Evolutionary conservation across 2,888 invertebrate species (phyloP).

Genomic region (Minunthozetes semirufus): DNA sequence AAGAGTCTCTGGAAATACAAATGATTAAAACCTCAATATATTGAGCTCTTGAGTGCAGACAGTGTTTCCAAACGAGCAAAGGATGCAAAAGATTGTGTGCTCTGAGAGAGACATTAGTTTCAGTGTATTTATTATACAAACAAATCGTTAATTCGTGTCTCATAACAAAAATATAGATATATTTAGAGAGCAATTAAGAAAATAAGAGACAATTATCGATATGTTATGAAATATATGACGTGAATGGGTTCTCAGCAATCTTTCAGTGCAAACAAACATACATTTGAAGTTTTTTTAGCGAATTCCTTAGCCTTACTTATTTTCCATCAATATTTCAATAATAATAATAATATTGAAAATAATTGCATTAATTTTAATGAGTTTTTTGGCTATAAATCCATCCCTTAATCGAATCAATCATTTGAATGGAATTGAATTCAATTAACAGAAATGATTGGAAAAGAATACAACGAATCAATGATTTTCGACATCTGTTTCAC

Average conservation of each 20-base stretch:
- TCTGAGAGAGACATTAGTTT: neutral
- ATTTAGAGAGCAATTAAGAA: neutral
- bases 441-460: too few species aligned
- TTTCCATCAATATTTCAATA: too few species aligned
- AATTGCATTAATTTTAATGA: too few species aligned
- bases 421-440: too few species aligned
- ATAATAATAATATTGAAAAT: too few species aligned
- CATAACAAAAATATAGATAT: neutral
- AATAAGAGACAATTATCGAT: neutral
- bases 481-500: neutral
- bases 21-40: conserved; percentile 2
- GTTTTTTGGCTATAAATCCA: too few species aligned
- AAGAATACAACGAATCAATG: neutral
- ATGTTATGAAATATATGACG: neutral
- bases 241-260: neutral
- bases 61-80: conserved; percentile 1
- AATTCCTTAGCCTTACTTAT: too few species aligned
- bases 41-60: conserved; percentile 14
- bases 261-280: neutral
- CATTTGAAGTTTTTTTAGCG: too few species aligned
- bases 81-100: conserved; percentile 18
- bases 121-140: neutral
- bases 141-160: neutral
- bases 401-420: too few species aligned
- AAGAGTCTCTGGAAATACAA: neutral